phyloP scores from a whole-genome alignment of 2,888 invertebrate species.

The Spialia ferax region DNA sequence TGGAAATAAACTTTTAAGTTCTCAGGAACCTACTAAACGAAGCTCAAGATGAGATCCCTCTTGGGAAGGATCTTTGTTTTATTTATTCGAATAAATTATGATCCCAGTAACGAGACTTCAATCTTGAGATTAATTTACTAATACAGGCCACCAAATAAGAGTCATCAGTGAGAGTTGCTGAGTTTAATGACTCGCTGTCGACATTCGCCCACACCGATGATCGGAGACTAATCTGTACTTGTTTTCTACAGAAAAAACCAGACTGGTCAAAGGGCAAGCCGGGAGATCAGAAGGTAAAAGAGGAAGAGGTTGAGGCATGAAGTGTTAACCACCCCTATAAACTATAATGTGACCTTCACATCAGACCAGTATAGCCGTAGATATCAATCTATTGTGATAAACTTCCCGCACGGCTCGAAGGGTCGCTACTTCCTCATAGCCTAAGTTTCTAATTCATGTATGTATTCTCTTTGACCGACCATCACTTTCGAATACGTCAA shows the following conservation, averaged over 20 bases:
- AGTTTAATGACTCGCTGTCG: conserved; percentile 39
- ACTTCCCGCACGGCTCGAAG: conserved; percentile 51
- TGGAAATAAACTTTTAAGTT: no score
- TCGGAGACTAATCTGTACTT: conserved; percentile 51
- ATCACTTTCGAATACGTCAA: conserved; percentile 64
- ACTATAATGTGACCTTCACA: conserved; percentile 73
- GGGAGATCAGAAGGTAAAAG: conserved; percentile 96
- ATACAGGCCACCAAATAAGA: no score
- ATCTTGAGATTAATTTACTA: no score
- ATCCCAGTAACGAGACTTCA: no score
- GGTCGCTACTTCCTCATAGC: conserved; percentile 38
- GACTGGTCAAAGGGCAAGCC: conserved; percentile 97
- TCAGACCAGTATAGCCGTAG: conserved; percentile 64
- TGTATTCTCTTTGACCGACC: conserved; percentile 67
- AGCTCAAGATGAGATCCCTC: no score
- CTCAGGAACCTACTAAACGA: no score
- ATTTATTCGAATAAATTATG: no score
- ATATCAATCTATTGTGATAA: conserved; percentile 66
- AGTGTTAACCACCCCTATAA: conserved; percentile 69
- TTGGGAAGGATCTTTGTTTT: no score
- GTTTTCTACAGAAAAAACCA: conserved; percentile 94
- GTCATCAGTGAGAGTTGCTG: conserved; percentile 23
- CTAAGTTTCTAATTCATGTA: conserved; percentile 60
- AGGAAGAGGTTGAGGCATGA: conserved; percentile 94
- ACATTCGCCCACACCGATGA: background rate